Base-by-base conservation (phyloP, 1,140 invertebrate genomes). In the Zaprionus africanus region DNA sequence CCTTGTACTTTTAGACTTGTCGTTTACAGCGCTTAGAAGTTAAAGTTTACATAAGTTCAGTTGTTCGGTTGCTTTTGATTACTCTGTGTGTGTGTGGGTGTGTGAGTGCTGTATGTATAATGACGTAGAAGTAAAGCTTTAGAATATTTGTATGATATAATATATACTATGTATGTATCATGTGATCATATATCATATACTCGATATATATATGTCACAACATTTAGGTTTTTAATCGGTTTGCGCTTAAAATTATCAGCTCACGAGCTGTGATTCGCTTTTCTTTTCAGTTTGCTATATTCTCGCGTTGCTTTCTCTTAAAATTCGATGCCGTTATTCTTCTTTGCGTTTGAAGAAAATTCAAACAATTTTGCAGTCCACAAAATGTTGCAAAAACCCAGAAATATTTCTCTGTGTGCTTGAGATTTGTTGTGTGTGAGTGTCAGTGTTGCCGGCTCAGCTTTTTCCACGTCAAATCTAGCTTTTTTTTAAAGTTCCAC, bases 11-110 rank as follows among this genome's bases (percentile, higher is more conserved):
- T 75, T 77, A 79, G 83, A 71, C 72, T 78, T 78, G 60, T 78
- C 72, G 72, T 56, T 78, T 78, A 78, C 76, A 75, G 62, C 63
- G 76, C 83, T 85, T 85, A 82, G 71, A 81, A 81, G 43, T 85
- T 86, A 86, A 76, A 85, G 82, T 85, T 86, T 66, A 78, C 68
- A 75, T 84, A 82, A 79, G 76, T 78, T 85, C 63, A 82, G 81
- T 82, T 68, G 51, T 54, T 59, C 19, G 46, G 9, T 63, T 49
- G 68, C 63, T 68, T 76, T 60, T 59, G 62, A 66, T 72, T 72
- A 38, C 54, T 49, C 28, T 72, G n/a, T 58, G 12, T 17, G 51
- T 15, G 41, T 43, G 41, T 1, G 22, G 1, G 22, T 1, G 22
- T 22, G 22, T 22, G 22, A 65, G 19, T 66, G 43, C 28, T 36